Conservation (phyloP, 35 echinoderm and acorn worm genomes). For the Chiridota heheva region DNA sequence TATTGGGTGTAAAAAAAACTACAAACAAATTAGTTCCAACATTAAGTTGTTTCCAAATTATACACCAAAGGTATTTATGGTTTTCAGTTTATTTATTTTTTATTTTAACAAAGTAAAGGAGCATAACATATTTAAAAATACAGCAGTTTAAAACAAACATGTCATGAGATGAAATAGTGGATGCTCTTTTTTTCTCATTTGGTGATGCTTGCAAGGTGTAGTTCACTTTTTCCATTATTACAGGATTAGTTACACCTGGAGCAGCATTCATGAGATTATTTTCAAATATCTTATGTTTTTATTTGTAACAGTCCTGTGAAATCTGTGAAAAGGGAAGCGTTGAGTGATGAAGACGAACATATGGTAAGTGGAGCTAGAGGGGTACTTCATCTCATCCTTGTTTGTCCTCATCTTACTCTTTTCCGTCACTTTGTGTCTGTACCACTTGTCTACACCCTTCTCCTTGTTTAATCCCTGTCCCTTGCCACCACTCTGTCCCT, state of each 20-base stretch:
- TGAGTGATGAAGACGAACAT: constrained; percentile 48
- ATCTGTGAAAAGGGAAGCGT: constrained; percentile 33
- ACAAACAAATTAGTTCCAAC: too few relatives aligned
- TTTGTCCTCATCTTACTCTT: not conserved
- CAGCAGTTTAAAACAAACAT: too few relatives aligned
- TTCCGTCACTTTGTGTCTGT: not conserved
- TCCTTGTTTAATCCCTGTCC: not conserved
- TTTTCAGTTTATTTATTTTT: too few relatives aligned
- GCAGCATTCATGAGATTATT: not conserved
- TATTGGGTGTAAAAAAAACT: too few relatives aligned
- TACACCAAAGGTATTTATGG: too few relatives aligned
- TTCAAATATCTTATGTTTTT: not conserved
- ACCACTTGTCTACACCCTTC: not conserved
- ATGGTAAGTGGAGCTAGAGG: too few relatives aligned
- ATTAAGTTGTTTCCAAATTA: too few relatives aligned
- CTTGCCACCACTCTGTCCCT: not conserved
- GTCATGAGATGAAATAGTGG: too few relatives aligned
- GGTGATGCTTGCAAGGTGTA: too few relatives aligned
- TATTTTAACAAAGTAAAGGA: too few relatives aligned
- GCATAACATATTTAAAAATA: too few relatives aligned
- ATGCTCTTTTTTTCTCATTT: too few relatives aligned
- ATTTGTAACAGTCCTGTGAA: constrained; percentile 19
- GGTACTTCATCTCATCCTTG: constrained; percentile 20
- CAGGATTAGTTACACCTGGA: not conserved
- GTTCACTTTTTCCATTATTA: constrained; percentile 1